Conservation (phyloP, 2,888 invertebrate species). For the Congeria kusceri region DNA sequence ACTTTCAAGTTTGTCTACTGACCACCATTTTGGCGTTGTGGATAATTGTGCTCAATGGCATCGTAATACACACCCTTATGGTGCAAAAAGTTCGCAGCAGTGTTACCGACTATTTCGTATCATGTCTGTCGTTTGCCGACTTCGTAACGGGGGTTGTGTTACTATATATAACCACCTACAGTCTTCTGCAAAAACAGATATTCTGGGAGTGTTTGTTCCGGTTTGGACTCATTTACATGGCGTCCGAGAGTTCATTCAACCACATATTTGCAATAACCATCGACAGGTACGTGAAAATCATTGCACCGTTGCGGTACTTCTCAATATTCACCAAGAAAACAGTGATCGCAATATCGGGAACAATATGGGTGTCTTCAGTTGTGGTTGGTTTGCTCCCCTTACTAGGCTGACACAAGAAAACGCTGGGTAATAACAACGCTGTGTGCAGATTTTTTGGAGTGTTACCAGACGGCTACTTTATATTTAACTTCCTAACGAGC, state of each 20-base stretch:
- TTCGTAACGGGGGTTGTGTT: slow-evolving; percentile 67
- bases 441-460: slow-evolving; percentile 67
- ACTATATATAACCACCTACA: slow-evolving; percentile 67
- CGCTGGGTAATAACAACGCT: slow-evolving; percentile 14
- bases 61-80: slow-evolving; percentile 59
- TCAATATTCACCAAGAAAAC: slow-evolving; percentile 49
- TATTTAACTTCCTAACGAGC: slow-evolving; percentile 50
- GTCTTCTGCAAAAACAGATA: slow-evolving; percentile 69
- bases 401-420: slow-evolving; percentile 56
- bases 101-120: slow-evolving; percentile 62
- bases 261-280: slow-evolving; percentile 63
- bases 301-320: slow-evolving; percentile 60
- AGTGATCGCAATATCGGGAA: slow-evolving; percentile 45
- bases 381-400: slow-evolving; percentile 64
- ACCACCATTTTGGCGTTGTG: slow-evolving; percentile 49
- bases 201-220: slow-evolving; percentile 66
- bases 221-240: slow-evolving; percentile 58
- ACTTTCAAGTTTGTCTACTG: slow-evolving; percentile 43
- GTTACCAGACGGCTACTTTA: slow-evolving; percentile 51
- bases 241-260: slow-evolving; percentile 62
- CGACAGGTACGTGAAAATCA: slow-evolving; percentile 71
- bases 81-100: slow-evolving; percentile 25
- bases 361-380: slow-evolving; percentile 58
- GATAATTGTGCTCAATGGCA: slow-evolving; percentile 60
- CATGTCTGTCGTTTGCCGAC: slow-evolving; percentile 70